Base-by-base conservation (phyloP, 1,140 invertebrate genomes). In the Camponotus vicinus region DNA sequence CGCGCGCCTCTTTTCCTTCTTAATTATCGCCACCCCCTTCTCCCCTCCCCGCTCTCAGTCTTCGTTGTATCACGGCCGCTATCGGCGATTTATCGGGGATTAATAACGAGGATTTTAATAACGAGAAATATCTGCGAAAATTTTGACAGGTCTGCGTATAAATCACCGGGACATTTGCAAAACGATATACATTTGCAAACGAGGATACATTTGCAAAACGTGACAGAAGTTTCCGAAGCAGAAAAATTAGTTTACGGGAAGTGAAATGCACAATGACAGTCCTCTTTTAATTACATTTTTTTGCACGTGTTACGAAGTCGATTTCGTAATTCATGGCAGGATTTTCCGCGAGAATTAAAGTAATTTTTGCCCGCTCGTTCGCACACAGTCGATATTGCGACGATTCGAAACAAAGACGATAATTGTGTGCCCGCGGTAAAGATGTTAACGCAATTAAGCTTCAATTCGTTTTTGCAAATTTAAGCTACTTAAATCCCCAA, bases 351-450 rank as follows among this genome's bases (percentile, higher is more conserved):
- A 83, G 18, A 73, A 83, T 61, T 61, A 21, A 59, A 70, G 7
- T 40, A 73, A 61, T 61, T 73, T 49, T 52, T 52, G n/a, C 0
- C 32, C 9, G 79, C 32, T 21, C 11, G n/a, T 82, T 83, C 61
- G 13, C 69, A 9, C 18, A 27, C 49, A 7, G 37, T 75, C 37
- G 79, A 82, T 71, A 82, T 7, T 82, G 66, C 49, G 78, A 83
- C 27, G 11, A 49, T 49, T 83, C 40, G 37, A 82, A 45, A 82
- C 79, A 83, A 83, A 83, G 79, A 75, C 55, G 79, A 63, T 83
- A 83, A 83, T 73, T 75, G 73, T 37, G 4, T 21, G 37, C 45
- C 6, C 9, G 9, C 32, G 45, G 7, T 2, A 75, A 71, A 70
- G 71, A 11, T 11, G 49, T 69, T 61, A 83, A n/a, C 78, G n/a